A percentile compares a stretch with the other conserved stretches of the same genome.
These are phyloP conservation scores for Lydus trimaculatus DNA, from an alignment of 2,888 invertebrate genomes.

Conservation along the genomic window DNA sequence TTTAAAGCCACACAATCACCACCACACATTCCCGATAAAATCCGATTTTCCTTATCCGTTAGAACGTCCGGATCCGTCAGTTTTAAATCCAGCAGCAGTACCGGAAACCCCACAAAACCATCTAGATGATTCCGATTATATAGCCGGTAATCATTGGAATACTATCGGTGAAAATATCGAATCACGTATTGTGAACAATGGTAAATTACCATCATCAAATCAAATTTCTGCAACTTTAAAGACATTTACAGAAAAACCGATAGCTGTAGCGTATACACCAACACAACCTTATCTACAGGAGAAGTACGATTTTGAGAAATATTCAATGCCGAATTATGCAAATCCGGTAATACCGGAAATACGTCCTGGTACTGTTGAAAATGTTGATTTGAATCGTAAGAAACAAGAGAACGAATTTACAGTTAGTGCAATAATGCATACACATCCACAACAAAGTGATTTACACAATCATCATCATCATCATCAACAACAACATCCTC, in stretches of 20 bases:
- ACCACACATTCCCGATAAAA: constrained; percentile 56
- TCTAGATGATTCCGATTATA: constrained; percentile 51
- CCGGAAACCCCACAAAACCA: constrained; percentile 58
- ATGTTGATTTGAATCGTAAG: constrained; percentile 31
- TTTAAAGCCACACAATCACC: constrained; percentile 56
- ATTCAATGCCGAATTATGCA: constrained; percentile 62
- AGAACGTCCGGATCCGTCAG: constrained; percentile 66
- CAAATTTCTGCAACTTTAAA: constrained; percentile 58
- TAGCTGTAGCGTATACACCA: constrained; percentile 72
- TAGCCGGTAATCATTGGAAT: constrained; percentile 57
- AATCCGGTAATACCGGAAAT: constrained; percentile 63
- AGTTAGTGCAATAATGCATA: constrained; percentile 59
- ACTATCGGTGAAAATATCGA: constrained; percentile 57
- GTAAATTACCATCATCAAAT: constrained; percentile 38
- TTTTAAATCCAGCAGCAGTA: constrained; percentile 49
- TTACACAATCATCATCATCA: not conserved
- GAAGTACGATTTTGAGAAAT: constrained; percentile 47
- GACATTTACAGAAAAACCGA: constrained; percentile 65
- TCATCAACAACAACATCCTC: not conserved
- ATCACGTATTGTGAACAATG: constrained; percentile 59
- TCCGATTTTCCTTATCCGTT: constrained; percentile 72
- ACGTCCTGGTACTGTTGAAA: constrained; percentile 50
- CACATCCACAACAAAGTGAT: constrained; percentile 49
- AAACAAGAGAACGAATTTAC: constrained; percentile 51
- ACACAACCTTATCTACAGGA: constrained; percentile 56